Evolutionary conservation across 2,797 vertebrate species (phyloP), one percentile per base, ranked within the genome.

Genomic region (Champsocephalus esox): DNA sequence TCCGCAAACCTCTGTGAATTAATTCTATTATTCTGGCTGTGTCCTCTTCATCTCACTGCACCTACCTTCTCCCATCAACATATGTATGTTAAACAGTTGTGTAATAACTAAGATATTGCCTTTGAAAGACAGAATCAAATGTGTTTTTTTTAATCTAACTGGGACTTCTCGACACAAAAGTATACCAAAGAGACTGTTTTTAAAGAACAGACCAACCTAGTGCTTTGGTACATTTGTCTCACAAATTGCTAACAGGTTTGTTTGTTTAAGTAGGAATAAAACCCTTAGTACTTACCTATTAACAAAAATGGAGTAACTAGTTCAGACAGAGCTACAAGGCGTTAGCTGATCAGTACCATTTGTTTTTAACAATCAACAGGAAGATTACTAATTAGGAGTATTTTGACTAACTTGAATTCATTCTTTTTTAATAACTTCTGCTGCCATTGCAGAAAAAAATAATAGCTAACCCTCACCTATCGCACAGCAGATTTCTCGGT

Each of bases 1-100:
- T 92, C 87, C 80, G 80, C 82, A 88, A 90, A 85, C 76, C 61
- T 91, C 69, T 89, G 80, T 89, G 87, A 89, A 81, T 93, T 74
- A 87, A 87, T 89, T 91, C 52, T 77, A 11, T 87, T 85, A 66
- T 77, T 82, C 70, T 77, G 56, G 17, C 58, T 73, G 24, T 71
- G 64, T 80, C 12, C 70, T 13, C 17, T 67, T 80, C 45, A 80
- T 80, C 54, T 76, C 38, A 73, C 51, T 45, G 32, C 56, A 45
- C 28, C 63, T 80, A 19, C 21, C 65, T 73, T 70, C 64, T 77
- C 28, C 14, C 49, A 55, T 73, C 48, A 77, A 56, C 38, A 41
- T 51, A 66, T 78, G 52, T 60, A 61, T 68, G 48, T 61, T 63
- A 46, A 70, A 66, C 10, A 9, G 16, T 49, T 70, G 50, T 73